Evolutionary conservation across 2,113 vertebrate species (phyloP), one percentile per base, ranked within the genome.

Genomic region (Siniperca knerii): DNA sequence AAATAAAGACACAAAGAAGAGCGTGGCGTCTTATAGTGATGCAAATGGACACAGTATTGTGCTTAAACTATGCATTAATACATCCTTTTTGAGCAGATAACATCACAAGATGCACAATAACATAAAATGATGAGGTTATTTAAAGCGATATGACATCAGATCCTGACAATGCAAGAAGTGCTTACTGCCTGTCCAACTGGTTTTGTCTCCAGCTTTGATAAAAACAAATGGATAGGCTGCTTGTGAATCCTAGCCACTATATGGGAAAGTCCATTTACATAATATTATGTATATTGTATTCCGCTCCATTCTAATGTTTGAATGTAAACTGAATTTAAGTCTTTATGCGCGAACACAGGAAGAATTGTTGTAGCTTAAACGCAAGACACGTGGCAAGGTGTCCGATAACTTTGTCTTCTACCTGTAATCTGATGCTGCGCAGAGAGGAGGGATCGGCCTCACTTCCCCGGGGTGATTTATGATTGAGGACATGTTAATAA

Each of bases 401-500:
- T 93, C 93, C 83, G 91, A 94, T 93, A 92, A 92, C 90, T 95
- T 94, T 90, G 92, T 95, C 92, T 95, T 92, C 87, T 35, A 85
- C 85, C 90, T 92, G 90, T 94, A 95, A 96, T 96, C 95, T 95
- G 95, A 96, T 95, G 86, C 83, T 15, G 81, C 21, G 54, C 44
- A 37, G 87, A 78, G 83, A 85, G 82, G 90, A 90, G 77, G 92
- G 90, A 92, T 92, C 83, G 69, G 87, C 93, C 90, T 88, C 77
- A 86, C 83, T 85, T 91, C 79, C 67, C 62, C 61, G 15, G 64
- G 77, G 89, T 95, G 95, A 96, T 96, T 96, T 96, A 96, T 96
- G 96, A 96, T 96, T 96, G 95, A 96, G 94, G 94, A 95, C 93
- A 90, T 92, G 93, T 93, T 96, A 93, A 96, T 96, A 95, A 96